Percentiles rank a stretch among this genome's conserved stretches.
Conservation (phyloP, 2,113 vertebrate species). For the Tetrao urogallus region DNA sequence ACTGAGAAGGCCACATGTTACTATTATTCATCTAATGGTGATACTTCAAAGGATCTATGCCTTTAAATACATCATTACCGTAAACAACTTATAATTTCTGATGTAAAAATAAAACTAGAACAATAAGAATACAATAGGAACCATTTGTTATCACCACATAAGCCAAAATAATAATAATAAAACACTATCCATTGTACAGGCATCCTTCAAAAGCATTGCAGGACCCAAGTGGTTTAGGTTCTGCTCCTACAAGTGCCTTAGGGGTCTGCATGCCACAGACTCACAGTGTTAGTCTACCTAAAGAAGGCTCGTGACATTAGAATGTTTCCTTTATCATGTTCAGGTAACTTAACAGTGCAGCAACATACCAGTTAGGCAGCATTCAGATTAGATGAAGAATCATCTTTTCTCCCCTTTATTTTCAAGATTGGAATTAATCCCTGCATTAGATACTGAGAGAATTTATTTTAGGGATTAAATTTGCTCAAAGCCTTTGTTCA, state of each 20-base stretch:
- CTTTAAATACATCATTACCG: background rate
- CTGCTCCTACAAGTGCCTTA: background rate
- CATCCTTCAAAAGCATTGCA: background rate
- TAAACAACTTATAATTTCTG: background rate
- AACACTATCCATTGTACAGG: rapidly evolving
- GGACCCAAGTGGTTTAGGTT: background rate
- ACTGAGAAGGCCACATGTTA: background rate
- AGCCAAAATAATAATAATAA: background rate
- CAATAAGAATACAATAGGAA: background rate
- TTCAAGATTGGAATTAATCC: constrained; percentile 60
- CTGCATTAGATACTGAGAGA: constrained; percentile 30
- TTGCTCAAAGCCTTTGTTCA: constrained; percentile 47
- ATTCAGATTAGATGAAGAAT: constrained; percentile 42
- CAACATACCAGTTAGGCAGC: constrained; percentile 39
- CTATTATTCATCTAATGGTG: background rate
- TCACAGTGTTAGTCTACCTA: constrained; percentile 18
- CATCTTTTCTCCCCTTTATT: constrained; percentile 29
- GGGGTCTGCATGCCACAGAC: background rate
- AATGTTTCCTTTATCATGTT: constrained; percentile 18
- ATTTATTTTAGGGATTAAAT: constrained; percentile 59
- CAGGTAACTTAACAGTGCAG: background rate
- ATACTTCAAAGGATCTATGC: background rate
- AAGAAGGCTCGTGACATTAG: constrained; percentile 21
- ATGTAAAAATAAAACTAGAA: background rate
- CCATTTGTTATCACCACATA: background rate